A percentile compares a stretch with the other conserved stretches of the same genome.
Evolutionary conservation across 2,797 vertebrate genomes (phyloP).

Genomic region (Vipera latastei): DNA sequence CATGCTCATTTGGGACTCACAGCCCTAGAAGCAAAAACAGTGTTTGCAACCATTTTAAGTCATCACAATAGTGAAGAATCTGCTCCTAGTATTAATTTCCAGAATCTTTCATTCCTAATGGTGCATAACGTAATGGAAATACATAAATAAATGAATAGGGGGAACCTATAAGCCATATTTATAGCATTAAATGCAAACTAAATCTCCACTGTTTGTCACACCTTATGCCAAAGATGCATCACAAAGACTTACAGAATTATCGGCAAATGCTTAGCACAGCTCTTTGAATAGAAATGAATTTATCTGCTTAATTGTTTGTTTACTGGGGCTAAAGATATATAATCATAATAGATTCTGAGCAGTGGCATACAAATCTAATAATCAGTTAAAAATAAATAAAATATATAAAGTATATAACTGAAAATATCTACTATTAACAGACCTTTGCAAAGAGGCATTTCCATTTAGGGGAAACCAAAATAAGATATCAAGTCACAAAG

Average conservation of each 20-base stretch:
- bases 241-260: not conserved
- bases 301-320: not conserved
- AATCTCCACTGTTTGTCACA: not conserved
- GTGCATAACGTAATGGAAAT: not conserved
- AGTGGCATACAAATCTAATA: not conserved
- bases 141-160: not conserved
- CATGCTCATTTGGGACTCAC: constrained; percentile 90
- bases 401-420: not conserved
- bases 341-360: not conserved
- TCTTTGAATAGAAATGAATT: not conserved
- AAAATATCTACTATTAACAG: not conserved
- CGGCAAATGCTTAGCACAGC: not conserved
- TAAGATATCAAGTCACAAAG: not conserved
- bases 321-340: not conserved
- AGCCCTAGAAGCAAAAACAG: constrained; percentile 76
- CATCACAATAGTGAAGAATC: not conserved
- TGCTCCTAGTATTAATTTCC: constrained; percentile 9
- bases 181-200: not conserved
- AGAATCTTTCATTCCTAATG: not conserved
- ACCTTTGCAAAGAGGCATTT: not conserved
- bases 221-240: not conserved
- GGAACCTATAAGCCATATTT: not conserved
- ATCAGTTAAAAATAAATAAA: not conserved
- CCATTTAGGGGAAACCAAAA: not conserved
- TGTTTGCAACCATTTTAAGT: constrained; percentile 36